phyloP scores from a whole-genome alignment of 2,113 vertebrate genomes.

The Antechinus flavipes region DNA sequence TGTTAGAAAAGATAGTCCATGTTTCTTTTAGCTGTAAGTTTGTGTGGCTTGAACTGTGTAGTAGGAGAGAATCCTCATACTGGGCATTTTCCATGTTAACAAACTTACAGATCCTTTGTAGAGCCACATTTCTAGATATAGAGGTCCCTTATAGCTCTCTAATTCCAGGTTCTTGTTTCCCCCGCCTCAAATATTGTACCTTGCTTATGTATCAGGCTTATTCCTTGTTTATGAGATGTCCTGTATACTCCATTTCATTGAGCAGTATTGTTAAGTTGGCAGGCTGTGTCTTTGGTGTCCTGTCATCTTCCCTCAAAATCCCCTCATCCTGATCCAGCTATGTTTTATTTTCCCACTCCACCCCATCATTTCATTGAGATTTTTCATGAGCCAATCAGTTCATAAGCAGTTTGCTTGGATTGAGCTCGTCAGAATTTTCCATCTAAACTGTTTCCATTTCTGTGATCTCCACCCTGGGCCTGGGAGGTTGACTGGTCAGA shows the following conservation, averaged over 20 bases:
- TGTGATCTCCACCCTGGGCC: background rate
- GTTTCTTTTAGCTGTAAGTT: background rate
- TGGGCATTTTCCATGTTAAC: background rate
- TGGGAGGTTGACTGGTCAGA: background rate
- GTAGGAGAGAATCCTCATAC: background rate
- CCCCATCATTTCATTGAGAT: background rate
- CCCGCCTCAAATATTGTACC: slow-evolving; percentile 6
- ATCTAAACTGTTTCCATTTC: background rate
- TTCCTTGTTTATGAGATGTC: slow-evolving; percentile 6
- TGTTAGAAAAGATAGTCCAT: background rate
- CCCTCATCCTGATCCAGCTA: background rate
- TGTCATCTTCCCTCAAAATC: background rate
- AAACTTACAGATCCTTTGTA: background rate
- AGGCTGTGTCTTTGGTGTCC: background rate
- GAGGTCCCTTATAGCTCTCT: slow-evolving; percentile 31
- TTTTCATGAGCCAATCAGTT: background rate
- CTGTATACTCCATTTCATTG: background rate
- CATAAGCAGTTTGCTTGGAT: background rate
- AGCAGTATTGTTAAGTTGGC: slow-evolving; percentile 21
- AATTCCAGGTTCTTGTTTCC: slow-evolving; percentile 34
- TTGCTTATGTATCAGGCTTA: background rate
- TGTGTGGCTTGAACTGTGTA: background rate
- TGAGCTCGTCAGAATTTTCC: background rate
- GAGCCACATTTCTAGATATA: slow-evolving; percentile 11
- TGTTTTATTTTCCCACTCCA: background rate